Conservation (phyloP, 2,888 invertebrate species). For the Hoplodrina ambigua region DNA sequence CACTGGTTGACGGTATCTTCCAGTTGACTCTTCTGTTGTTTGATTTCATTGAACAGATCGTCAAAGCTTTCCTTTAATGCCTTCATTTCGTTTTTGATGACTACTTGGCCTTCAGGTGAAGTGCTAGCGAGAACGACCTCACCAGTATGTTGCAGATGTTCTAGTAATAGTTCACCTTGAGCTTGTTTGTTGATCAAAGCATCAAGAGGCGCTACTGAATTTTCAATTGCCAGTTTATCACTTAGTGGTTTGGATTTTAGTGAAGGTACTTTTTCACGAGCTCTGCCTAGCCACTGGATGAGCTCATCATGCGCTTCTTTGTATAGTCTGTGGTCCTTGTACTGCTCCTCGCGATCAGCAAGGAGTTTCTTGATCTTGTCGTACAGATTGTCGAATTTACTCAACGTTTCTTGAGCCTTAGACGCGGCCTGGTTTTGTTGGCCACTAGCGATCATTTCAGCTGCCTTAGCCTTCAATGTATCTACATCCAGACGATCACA, state of each 20-base stretch:
- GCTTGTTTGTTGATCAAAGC: constrained; percentile 96
- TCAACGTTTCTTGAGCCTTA: constrained; percentile 96
- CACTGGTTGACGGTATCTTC: constrained; percentile 95
- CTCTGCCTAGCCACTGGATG: constrained; percentile 96
- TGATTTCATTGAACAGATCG: constrained; percentile 95
- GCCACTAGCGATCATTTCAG: constrained; percentile 96
- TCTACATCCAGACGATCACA: constrained; percentile 98
- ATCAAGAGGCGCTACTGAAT: constrained; percentile 96
- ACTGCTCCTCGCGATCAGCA: constrained; percentile 95
- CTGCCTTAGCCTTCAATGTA: constrained; percentile 94
- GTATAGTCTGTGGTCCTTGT: constrained; percentile 96
- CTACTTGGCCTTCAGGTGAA: constrained; percentile 94
- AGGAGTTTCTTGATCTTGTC: constrained; percentile 94
- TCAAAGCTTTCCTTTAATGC: constrained; percentile 96
- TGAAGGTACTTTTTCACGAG: constrained; percentile 97
- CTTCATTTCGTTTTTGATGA: constrained; percentile 96
- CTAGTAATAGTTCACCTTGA: constrained; percentile 96
- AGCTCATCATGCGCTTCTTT: constrained; percentile 98
- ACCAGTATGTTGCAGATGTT: constrained; percentile 96
- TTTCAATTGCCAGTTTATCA: constrained; percentile 97
- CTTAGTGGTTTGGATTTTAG: constrained; percentile 95
- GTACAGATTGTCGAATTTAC: constrained; percentile 95
- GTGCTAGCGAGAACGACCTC: constrained; percentile 96
- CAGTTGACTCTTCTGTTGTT: constrained; percentile 95
- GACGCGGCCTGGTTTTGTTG: constrained; percentile 95